Evolutionary conservation across 2,797 vertebrate genomes (phyloP), one percentile per base, ranked within the genome.

Genomic region (Microchirus variegatus): DNA sequence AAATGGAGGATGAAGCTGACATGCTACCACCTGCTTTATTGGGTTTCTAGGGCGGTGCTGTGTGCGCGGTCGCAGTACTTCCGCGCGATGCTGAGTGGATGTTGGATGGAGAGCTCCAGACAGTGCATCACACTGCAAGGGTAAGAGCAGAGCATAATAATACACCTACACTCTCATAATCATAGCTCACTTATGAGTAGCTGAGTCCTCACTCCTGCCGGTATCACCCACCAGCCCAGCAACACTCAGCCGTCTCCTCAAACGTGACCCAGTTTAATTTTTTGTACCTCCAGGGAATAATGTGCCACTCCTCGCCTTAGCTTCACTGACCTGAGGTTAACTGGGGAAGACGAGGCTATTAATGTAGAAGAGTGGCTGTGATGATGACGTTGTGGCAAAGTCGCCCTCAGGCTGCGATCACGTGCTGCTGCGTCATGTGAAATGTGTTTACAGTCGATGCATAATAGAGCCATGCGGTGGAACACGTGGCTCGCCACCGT

Each of bases 21-120:
- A 59, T 55, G 53, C 51, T n/a, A 2, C 59, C 70, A 50, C 14
- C 50, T 76, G 60, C 37, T 80, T 76, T 85, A 42, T 48, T 73
- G 67, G 73, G 40, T 86, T 87, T 83, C 75, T 71, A 97, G 97
- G 93, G 96, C 96, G 49, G 93, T 99, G 87, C 93, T 99, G 83
- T 96, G 95, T 78, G 96, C 95, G 26, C 94, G 97, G 70, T 97
- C 96, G n/a, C 91, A 93, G 92, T 98, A 99, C 79, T 98, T 99
- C 88, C 86, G 94, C 80, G 96, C 96, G 53, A 98, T 99, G 96
- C 91, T 98, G 87, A 96, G 94, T 78, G 96, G 96, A 74, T 95
- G 92, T 66, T 99, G 97, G 96, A 94, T 95, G 88, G 97, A 99
- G 93, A 98, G 96, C 90, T 96, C 93, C 80, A 94, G 91, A 82